Conservation (phyloP, 2,113 vertebrate genomes). For the Setophaga coronata region DNA sequence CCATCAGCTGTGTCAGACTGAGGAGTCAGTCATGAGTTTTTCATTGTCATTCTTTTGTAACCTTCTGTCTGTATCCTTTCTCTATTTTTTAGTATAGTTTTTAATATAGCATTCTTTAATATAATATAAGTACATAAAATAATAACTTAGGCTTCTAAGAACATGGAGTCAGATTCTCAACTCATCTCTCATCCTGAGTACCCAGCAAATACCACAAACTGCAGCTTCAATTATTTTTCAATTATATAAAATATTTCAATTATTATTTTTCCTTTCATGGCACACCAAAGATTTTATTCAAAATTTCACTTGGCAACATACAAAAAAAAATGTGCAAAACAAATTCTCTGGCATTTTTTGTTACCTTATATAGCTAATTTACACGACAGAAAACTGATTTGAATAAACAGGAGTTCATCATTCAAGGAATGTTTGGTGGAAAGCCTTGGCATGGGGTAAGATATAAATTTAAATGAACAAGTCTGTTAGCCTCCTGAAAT, state of each 20-base stretch:
- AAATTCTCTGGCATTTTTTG: neutral
- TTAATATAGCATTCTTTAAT: too few species aligned
- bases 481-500: neutral
- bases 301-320: neutral
- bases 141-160: too few species aligned
- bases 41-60: too few species aligned
- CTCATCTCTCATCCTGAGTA: too few species aligned
- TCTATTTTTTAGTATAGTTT: too few species aligned
- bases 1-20: too few species aligned
- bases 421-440: neutral
- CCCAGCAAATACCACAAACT: neutral
- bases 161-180: too few species aligned
- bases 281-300: neutral
- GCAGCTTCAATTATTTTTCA: neutral
- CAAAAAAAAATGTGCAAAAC: neutral
- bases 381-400: neutral
- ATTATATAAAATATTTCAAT: neutral
- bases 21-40: too few species aligned
- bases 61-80: too few species aligned
- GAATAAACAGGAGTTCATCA: neutral
- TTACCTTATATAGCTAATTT: neutral
- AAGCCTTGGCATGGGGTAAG: neutral
- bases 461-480: conserved; percentile 17
- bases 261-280: neutral
- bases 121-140: too few species aligned